phyloP scores from a whole-genome alignment of 2,888 invertebrate genomes.

The Caenorhabditis japonica region DNA sequence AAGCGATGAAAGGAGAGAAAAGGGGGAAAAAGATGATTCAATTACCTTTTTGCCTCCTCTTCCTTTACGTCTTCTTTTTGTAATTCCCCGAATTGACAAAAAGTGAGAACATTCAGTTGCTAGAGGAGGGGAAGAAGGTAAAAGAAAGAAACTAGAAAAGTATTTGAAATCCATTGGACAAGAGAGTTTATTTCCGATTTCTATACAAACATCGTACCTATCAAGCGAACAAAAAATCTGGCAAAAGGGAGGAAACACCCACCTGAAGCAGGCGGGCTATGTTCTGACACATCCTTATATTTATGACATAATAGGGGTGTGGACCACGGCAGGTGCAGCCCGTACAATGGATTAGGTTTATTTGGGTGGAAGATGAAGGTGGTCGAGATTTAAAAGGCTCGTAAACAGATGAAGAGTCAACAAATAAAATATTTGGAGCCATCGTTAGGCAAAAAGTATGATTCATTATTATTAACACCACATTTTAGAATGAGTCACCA shows the following conservation, averaged over 20 bases:
- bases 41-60: slow-evolving; percentile 9
- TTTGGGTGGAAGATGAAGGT: not conserved
- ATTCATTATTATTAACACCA: too few species aligned
- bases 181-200: too few species aligned
- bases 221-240: too few species aligned
- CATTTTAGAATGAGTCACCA: too few species aligned
- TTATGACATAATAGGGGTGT: slow-evolving; percentile 41
- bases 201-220: not conserved
- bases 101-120: slow-evolving; percentile 1
- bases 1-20: not conserved
- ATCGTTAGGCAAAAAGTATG: not conserved
- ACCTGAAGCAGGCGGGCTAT: slow-evolving; percentile 7
- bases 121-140: slow-evolving; percentile 8
- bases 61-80: not conserved
- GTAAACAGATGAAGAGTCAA: not conserved
- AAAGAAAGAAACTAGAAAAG: slow-evolving; percentile 12
- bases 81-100: not conserved
- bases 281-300: slow-evolving; percentile 22
- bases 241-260: not conserved
- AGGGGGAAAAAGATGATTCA: slow-evolving; percentile 24
- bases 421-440: not conserved
- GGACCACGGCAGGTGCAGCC: slow-evolving; percentile 35
- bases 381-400: slow-evolving; percentile 7
- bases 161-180: slow-evolving; percentile 35
- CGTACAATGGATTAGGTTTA: slow-evolving; percentile 41